Percentiles rank a stretch among this genome's conserved stretches.
phyloP scores from a whole-genome alignment of 2,888 invertebrate genomes.

The Melipona bicolor region DNA sequence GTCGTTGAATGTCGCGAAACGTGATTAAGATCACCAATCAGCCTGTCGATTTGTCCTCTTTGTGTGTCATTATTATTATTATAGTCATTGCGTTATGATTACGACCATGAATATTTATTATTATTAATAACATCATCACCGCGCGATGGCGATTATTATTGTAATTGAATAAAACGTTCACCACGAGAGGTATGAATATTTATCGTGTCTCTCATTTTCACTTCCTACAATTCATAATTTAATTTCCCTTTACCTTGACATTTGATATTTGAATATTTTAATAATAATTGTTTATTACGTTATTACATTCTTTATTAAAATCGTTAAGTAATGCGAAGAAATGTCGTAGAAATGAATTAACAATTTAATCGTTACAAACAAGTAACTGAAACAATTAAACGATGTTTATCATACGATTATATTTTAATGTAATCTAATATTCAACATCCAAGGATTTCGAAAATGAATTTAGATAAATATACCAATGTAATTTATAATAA shows the following conservation, averaged over 20 bases:
- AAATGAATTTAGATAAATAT: not conserved
- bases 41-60: slow-evolving; percentile 18
- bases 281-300: not conserved
- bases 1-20: slow-evolving; percentile 10
- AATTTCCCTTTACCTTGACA: not conserved
- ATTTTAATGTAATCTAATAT: not conserved
- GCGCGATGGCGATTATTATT: slow-evolving; percentile 74
- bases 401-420: too few relatives aligned
- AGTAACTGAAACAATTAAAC: too few relatives aligned
- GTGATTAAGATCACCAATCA: slow-evolving; percentile 15
- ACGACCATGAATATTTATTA: slow-evolving; percentile 44
- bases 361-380: too few relatives aligned
- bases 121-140: slow-evolving; percentile 57
- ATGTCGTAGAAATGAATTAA: too few relatives aligned
- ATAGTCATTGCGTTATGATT: slow-evolving; percentile 27
- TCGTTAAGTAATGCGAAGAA: too few relatives aligned
- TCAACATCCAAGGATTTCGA: not conserved
- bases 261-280: not conserved
- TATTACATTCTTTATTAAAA: too few relatives aligned
- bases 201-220: not conserved
- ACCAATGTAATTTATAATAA: too few relatives aligned
- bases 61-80: slow-evolving; percentile 33
- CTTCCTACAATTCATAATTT: not conserved
- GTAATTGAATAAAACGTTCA: slow-evolving; percentile 81
- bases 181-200: slow-evolving; percentile 53